Conservation (phyloP, 37 sponge, comb jelly and placozoan genomes). For the Geodia barretti region DNA sequence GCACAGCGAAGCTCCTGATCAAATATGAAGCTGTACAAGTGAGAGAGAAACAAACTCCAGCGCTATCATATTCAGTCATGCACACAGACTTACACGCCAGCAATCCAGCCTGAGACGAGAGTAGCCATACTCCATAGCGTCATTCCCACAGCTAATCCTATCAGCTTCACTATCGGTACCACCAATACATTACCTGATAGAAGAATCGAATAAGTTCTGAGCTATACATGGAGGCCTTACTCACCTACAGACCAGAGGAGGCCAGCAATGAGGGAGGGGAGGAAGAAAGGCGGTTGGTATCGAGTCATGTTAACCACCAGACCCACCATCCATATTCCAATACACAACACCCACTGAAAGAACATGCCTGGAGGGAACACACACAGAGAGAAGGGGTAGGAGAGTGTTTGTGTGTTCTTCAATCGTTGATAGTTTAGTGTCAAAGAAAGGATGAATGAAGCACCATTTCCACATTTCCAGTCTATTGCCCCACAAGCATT, state of each 20-base stretch:
- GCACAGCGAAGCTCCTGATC: conserved; percentile 13
- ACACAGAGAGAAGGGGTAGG: neutral
- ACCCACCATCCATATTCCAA: conserved; percentile 86
- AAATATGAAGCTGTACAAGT: conserved; percentile 47
- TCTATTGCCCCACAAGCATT: too few species aligned
- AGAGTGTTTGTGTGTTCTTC: too few species aligned
- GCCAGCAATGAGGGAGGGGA: conserved; percentile 67
- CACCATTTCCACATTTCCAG: too few species aligned
- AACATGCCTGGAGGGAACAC: conserved; percentile 58
- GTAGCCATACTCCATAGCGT: conserved; percentile 80
- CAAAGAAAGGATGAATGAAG: too few species aligned
- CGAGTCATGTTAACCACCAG: conserved; percentile 68
- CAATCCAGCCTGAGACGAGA: conserved; percentile 75
- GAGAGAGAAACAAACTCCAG: too few species aligned
- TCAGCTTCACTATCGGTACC: conserved; percentile 83
- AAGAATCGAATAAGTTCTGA: neutral
- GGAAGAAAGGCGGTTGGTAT: conserved; percentile 65
- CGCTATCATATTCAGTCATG: too few species aligned
- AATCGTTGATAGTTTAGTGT: too few species aligned
- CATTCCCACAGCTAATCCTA: conserved; percentile 82
- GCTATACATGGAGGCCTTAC: too few species aligned
- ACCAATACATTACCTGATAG: conserved; percentile 66
- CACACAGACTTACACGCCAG: conserved; percentile 68
- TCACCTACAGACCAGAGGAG: conserved; percentile 76
- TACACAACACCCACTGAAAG: conserved; percentile 91